Base-by-base conservation (phyloP, 2,888 invertebrate species). In the Luperina nickerlii region DNA sequence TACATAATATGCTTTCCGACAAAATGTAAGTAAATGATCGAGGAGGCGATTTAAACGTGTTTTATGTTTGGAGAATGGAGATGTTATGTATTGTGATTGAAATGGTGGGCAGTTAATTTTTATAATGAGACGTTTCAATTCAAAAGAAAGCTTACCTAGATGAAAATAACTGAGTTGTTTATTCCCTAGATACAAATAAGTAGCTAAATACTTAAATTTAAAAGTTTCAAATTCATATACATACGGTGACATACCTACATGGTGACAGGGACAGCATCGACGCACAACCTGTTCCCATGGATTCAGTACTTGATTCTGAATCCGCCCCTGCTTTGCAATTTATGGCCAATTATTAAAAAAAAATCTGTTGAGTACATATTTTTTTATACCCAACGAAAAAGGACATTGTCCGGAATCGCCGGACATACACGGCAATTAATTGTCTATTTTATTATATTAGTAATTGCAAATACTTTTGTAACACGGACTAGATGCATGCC, bases 21-120 rank as follows among this genome's bases (percentile, higher is more conserved):
- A 79, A 72, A 87, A 72, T 79, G 60, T 78, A 11, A 57, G 45
- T 38, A 38, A 38, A 38, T 60, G 6, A 27, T 24, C 20, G 24
- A 77, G 78, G 24, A 69, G 57, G 76, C 66, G 70, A 88, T 75
- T 80, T 84, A 70, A 60, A 63, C 74, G 42, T n/a, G 24, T 51
- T 76, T 72, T 72, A 74, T 74, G 65, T 27, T 72, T 60, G 32
- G 11, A 38, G 4, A 66, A 69, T 60, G 32, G 11, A 38, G 3
- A 66, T 57, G 69, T 63, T 67, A 74, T 57, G 51, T 81, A 85
- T 77, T 74, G 57, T 77, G 70, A 86, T 83, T 77, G 2, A 45
- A 82, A 72, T 83, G 57, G 66, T 24, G 8, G 15, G 18, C 11
- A 67, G n/a, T 65, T 60, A 32, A 38, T 74, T 81, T 62, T 24